Base-by-base conservation (phyloP, 2,797 vertebrate genomes). In the Numenius phaeopus region DNA sequence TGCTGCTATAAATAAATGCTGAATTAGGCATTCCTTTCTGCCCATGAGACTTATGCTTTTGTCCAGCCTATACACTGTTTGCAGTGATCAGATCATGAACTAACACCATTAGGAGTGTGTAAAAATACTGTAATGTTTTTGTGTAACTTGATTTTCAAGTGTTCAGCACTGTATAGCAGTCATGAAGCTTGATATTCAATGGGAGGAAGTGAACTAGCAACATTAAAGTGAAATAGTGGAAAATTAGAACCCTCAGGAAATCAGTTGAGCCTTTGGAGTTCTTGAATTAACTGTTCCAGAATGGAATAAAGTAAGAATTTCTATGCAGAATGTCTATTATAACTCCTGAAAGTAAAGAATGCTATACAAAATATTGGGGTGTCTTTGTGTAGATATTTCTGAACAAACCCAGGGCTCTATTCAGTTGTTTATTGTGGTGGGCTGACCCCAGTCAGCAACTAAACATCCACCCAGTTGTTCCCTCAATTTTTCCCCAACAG, bases 391-490 rank as follows among this genome's bases (percentile, higher is more conserved):
- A 42, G 44, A 3, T 42, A 11, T 59, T 72, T 87, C 17, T 55
- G 2, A 9, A 18, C 13, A 23, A 66, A 30, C 7, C 27, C 54
- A 75, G 14, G 5, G 2, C 17, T 80, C 32, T 52, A 10, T 87
- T 65, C 9, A 40, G 42, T 11, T 58, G 8, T 73, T 84, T 59
- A 7, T 11, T 64, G 14, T 16, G 17, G 3, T 62, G 29, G 9
- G 4, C 15, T 90, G 42, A 52, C 3, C 14, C 6, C 14, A 73
- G 13, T 3, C 34, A 89, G 30, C 9, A 50, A 4, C 10, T 22
- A 2, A n/a, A 5, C 22, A n/a, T 15, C 5, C 26, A 46, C 7
- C 5, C 30, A 20, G 49, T 30, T 1, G 0, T 9, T 23, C 9
- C 10, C 2, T 27, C 23, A 14, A 18, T 64, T n/a, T 32, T 78